Evolutionary conservation across 2,797 vertebrate genomes (phyloP), one percentile per base, ranked within the genome.

Genomic region (Crenuchus spilurus): DNA sequence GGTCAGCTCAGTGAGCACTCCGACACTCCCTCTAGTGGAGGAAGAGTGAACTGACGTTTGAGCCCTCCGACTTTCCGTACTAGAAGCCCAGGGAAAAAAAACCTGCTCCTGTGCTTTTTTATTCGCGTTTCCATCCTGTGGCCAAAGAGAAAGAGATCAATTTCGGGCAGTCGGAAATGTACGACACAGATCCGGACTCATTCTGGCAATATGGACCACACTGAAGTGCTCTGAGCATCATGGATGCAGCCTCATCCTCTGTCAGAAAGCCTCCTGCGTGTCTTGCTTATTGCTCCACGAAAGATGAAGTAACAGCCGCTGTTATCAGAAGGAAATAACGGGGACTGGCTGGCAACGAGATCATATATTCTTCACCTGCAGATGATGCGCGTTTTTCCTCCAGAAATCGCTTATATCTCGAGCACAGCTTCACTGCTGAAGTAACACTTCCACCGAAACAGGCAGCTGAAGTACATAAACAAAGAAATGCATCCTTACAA

Each of bases 31-130:
- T 74, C 77, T 74, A 48, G 76, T 44, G 78, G 80, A 11, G 14
- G 35, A 76, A 30, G 46, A 60, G 60, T 31, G 18, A 78, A 81
- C 13, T 65, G 35, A 22, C 3, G 72, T 5, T 84, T 87, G 70
- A 64, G 24, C 83, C 83, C 33, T 70, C 39, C 72, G 79, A 86
- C 87, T 86, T 89, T 92, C 93, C 92, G 92, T 94, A 92, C 81
- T 87, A 76, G 77, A 78, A 76, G 75, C 64, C 69, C 79, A 76
- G 60, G 83, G 78, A 84, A 78, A 52, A 89, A 85, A 88, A 84
- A 66, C 52, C 86, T 83, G 85, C 84, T 82, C 73, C 86, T 87
- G 88, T 90, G 89, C 76, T 76, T 84, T 82, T 60, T 76, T 72
- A 80, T 80, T 65, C 71, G 77, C 82, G 74, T 84, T 78, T 77